Evolutionary conservation across 37 sponge, comb jelly and placozoan genomes (phyloP).

Genomic region (Tethya wilhelma): DNA sequence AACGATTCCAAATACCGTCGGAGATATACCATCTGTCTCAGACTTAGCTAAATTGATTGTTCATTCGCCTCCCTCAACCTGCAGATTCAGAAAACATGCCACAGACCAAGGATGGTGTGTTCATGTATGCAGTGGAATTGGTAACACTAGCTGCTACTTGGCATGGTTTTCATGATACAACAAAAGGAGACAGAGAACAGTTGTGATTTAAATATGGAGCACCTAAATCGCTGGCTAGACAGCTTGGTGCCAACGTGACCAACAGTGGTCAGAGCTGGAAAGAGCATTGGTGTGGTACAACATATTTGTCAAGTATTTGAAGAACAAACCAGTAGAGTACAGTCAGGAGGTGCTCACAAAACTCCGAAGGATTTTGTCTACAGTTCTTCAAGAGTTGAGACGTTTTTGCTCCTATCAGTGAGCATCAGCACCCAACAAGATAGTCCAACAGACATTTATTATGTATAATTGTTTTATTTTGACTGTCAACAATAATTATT

Average conservation of each 20-base stretch:
- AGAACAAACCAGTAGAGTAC: neutral
- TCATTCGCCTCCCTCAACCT: neutral
- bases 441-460: constrained; percentile 13
- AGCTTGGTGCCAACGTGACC: neutral
- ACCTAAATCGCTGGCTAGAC: constrained; percentile 44
- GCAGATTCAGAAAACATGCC: too few relatives aligned
- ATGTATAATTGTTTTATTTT: neutral
- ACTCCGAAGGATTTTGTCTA: constrained; percentile 18
- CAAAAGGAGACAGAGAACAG: constrained; percentile 45
- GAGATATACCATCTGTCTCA: neutral
- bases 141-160: constrained; percentile 8
- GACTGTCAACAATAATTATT: neutral
- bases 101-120: too few relatives aligned
- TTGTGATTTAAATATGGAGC: constrained; percentile 61
- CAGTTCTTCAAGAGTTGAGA: constrained; percentile 8
- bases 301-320: constrained; percentile 46
- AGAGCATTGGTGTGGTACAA: constrained; percentile 23
- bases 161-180: constrained; percentile 50
- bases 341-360: neutral
- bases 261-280: constrained; percentile 24
- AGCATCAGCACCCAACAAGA: neutral
- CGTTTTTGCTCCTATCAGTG: neutral
- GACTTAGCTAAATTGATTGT: neutral
- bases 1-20: neutral
- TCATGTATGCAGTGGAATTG: constrained; percentile 8